A percentile compares a stretch with the other conserved stretches of the same genome.
phyloP scores from a whole-genome alignment of 2,888 invertebrate species.

The Prosopocoilus inquinatus region DNA sequence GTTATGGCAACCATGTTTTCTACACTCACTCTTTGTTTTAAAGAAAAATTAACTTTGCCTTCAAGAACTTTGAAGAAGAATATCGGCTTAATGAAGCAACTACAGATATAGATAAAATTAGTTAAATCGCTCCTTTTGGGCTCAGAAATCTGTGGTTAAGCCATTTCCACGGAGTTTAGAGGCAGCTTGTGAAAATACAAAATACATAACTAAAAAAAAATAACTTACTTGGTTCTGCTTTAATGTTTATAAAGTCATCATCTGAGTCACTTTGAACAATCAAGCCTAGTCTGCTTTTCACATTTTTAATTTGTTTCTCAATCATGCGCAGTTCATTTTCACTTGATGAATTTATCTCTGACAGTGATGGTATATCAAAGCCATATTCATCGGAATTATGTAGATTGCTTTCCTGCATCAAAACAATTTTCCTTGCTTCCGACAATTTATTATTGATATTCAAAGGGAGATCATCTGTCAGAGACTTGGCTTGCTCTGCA shows the following conservation, averaged over 20 bases:
- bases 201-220: not conserved
- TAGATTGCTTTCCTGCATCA: constrained; percentile 31
- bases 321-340: constrained; percentile 56
- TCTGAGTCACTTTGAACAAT: constrained; percentile 52
- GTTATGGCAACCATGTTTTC: not conserved
- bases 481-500: constrained; percentile 35
- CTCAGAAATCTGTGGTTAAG: too few species aligned
- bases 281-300: constrained; percentile 55
- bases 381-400: constrained; percentile 39
- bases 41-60: too few species aligned
- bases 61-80: too few species aligned
- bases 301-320: constrained; percentile 62
- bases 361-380: constrained; percentile 54
- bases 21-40: too few species aligned
- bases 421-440: constrained; percentile 43
- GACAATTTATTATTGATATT: constrained; percentile 39
- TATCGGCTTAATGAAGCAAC: too few species aligned
- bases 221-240: constrained; percentile 57
- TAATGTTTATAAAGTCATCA: constrained; percentile 65
- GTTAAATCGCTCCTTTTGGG: too few species aligned
- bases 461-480: constrained; percentile 46
- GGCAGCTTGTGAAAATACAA: too few species aligned
- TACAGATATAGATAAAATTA: too few species aligned
- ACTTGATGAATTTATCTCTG: constrained; percentile 50
- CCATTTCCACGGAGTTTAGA: too few species aligned